Conservation (phyloP, 2,888 invertebrate genomes). For the Dicycla oo region DNA sequence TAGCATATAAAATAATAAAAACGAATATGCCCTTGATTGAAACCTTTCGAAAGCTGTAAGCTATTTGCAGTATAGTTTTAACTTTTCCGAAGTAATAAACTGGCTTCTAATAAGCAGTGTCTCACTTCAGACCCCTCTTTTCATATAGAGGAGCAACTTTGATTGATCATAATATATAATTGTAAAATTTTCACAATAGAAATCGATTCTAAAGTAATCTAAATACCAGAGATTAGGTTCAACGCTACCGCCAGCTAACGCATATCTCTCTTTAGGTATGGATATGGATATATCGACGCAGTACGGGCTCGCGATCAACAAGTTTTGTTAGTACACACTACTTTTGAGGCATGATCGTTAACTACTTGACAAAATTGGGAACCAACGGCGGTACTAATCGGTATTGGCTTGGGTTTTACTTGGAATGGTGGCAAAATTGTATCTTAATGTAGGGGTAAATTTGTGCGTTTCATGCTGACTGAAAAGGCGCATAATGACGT, state of each 20-base stretch:
- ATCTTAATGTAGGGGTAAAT: background rate
- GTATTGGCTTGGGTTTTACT: slow-evolving; percentile 64
- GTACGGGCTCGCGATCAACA: slow-evolving; percentile 85
- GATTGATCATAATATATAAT: too few relatives aligned
- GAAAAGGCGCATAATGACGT: background rate
- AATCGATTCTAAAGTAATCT: too few relatives aligned
- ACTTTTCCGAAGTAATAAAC: too few relatives aligned
- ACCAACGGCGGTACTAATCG: slow-evolving; percentile 76
- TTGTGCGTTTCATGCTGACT: background rate
- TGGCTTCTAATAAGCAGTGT: too few relatives aligned
- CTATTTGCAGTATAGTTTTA: too few relatives aligned
- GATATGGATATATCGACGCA: slow-evolving; percentile 84
- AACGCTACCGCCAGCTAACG: slow-evolving; percentile 64
- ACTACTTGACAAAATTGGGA: slow-evolving; percentile 47
- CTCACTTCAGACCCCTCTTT: too few relatives aligned
- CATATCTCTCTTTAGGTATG: slow-evolving; percentile 82
- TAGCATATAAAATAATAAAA: too few relatives aligned
- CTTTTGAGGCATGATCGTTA: slow-evolving; percentile 74
- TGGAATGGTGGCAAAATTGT: background rate
- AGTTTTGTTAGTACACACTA: slow-evolving; percentile 84
- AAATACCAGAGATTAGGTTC: slow-evolving; percentile 34
- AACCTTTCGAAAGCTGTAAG: too few relatives aligned
- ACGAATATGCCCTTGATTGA: too few relatives aligned
- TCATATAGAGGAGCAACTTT: too few relatives aligned
- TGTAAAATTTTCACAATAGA: too few relatives aligned